Evolutionary conservation across 2,113 vertebrate genomes (phyloP).

Genomic region (Dolichotis patagonum): DNA sequence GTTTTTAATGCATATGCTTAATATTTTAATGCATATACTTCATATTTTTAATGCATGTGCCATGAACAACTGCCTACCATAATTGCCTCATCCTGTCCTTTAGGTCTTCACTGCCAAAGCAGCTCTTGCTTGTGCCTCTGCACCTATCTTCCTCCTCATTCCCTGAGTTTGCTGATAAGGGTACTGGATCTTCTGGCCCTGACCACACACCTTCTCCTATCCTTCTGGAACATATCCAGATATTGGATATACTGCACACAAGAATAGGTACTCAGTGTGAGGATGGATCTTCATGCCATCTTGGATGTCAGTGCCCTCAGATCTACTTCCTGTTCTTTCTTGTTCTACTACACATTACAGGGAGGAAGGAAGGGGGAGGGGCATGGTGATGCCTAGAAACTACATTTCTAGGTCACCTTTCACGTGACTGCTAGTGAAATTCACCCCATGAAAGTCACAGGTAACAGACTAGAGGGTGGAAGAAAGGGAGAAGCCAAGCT

Average conservation of each 20-base stretch:
- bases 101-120: neutral
- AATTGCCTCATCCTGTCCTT: neutral
- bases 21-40: no score
- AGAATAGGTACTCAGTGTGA: slow-evolving; percentile 1
- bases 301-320: neutral
- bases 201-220: neutral
- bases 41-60: no score
- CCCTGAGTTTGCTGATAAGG: neutral
- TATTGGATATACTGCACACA: neutral
- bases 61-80: neutral
- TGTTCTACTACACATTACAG: neutral
- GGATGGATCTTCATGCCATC: neutral
- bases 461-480: neutral
- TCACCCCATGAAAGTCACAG: neutral
- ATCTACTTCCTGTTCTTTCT: slow-evolving; percentile 4
- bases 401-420: slow-evolving; percentile 13
- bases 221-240: neutral
- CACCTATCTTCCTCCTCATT: neutral
- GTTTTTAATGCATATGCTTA: neutral
- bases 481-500: neutral
- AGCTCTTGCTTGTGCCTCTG: neutral
- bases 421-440: slow-evolving; percentile 14
- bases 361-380: neutral
- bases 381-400: neutral
- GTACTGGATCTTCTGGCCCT: neutral